These are phyloP conservation scores for Hyposoter didymator DNA, from an alignment of 2,888 invertebrate species.

Conservation along the genomic window DNA sequence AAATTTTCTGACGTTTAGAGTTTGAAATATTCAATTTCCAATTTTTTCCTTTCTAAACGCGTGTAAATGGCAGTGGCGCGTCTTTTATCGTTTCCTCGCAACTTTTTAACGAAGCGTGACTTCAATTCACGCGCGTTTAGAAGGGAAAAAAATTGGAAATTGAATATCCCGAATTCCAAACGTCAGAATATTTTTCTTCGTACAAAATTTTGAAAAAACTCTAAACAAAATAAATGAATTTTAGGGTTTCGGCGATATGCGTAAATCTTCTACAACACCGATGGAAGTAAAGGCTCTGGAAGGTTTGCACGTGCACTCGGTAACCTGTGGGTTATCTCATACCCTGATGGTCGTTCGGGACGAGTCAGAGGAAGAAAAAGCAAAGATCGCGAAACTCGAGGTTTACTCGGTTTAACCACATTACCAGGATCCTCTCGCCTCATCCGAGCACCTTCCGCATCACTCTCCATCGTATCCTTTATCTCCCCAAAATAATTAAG, in stretches of 20 bases:
- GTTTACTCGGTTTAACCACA: constrained; percentile 82
- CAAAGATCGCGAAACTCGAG: constrained; percentile 87
- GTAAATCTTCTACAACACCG: constrained; percentile 94
- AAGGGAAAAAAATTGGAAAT: too few species aligned
- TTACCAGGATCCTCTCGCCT: constrained; percentile 47
- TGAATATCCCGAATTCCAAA: too few species aligned
- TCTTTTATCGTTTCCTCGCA: too few species aligned
- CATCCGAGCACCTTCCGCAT: constrained; percentile 50
- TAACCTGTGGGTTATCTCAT: constrained; percentile 95
- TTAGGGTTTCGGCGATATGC: constrained; percentile 94
- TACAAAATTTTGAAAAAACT: too few species aligned
- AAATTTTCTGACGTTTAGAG: too few species aligned
- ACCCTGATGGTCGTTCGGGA: constrained; percentile 89
- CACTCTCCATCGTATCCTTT: constrained; percentile 16
- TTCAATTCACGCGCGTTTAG: too few species aligned
- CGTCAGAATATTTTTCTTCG: too few species aligned
- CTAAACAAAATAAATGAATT: constrained; percentile 54
- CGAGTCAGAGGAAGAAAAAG: constrained; percentile 88
- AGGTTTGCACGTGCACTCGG: constrained; percentile 90
- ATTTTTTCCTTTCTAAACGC: too few species aligned
- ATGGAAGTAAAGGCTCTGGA: constrained; percentile 93
- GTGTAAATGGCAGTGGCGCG: too few species aligned
- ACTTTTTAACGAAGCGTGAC: too few species aligned
- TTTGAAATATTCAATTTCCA: too few species aligned
- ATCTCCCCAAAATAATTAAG: constrained; percentile 15